Evolutionary conservation across 92 coral and sea anemone species (phyloP).

Genomic region (Parazoanthus atlanticus): DNA sequence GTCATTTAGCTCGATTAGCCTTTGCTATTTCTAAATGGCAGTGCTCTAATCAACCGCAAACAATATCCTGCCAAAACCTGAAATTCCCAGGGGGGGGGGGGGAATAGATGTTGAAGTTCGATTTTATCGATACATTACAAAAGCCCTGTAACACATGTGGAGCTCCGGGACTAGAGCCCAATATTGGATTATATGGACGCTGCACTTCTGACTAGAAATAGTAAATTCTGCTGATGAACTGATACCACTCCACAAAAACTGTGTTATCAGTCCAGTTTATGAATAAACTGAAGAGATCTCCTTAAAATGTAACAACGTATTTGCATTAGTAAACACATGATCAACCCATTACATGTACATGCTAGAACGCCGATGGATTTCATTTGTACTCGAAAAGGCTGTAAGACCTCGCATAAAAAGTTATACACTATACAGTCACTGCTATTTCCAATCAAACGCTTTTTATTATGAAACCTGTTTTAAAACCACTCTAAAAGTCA

Average conservation of each 20-base stretch:
- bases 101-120: no score
- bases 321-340: neutral
- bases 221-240: neutral
- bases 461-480: neutral
- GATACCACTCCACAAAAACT: neutral
- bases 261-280: neutral
- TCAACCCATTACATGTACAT: neutral
- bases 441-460: neutral
- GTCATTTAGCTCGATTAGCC: no score
- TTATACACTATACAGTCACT: neutral
- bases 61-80: no score
- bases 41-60: no score
- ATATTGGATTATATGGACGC: no score
- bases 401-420: neutral
- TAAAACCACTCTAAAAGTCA: neutral
- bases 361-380: neutral
- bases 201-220: no score
- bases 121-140: no score
- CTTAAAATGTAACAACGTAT: neutral
- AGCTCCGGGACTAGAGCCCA: no score
- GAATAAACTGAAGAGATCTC: neutral
- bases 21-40: no score
- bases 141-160: no score
- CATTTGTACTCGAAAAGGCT: neutral
- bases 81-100: no score